Conservation (phyloP, 2,113 vertebrate genomes). For the Corythaixoides concolor region DNA sequence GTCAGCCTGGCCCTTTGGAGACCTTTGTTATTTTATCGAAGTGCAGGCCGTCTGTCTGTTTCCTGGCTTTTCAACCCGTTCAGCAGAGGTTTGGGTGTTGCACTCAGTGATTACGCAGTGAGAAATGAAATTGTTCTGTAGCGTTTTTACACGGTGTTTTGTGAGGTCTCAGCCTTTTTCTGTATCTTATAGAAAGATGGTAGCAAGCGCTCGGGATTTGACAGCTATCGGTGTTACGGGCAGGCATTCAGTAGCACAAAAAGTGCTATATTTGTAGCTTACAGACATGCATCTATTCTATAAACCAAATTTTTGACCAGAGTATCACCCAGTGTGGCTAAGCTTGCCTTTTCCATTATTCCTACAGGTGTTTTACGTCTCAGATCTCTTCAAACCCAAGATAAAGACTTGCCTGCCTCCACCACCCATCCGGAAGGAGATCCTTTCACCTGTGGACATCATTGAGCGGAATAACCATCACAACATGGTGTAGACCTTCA, state of each 20-base stretch:
- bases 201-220: not conserved
- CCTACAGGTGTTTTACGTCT: conserved; percentile 92
- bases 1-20: not conserved
- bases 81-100: not conserved
- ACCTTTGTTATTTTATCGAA: conserved; percentile 7
- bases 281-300: not conserved
- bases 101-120: rapidly evolving
- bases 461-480: conserved; percentile 97
- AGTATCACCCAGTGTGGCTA: not conserved
- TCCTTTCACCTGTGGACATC: conserved; percentile 92
- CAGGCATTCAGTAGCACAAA: not conserved
- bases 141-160: not conserved
- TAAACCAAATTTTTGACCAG: not conserved
- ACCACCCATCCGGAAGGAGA: conserved; percentile 91
- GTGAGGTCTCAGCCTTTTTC: not conserved
- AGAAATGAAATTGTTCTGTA: not conserved
- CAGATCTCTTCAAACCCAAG: conserved; percentile 93
- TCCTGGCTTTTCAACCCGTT: conserved; percentile 26
- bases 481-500: conserved; percentile 84
- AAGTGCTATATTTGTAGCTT: not conserved
- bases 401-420: conserved; percentile 81
- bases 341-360: conserved; percentile 9
- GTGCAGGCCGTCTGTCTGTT: not conserved
- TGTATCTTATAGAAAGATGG: not conserved
- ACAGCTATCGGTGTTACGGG: rapidly evolving